Evolutionary conservation across 2,113 vertebrate genomes (phyloP).

Genomic region (Plotosus lineatus): DNA sequence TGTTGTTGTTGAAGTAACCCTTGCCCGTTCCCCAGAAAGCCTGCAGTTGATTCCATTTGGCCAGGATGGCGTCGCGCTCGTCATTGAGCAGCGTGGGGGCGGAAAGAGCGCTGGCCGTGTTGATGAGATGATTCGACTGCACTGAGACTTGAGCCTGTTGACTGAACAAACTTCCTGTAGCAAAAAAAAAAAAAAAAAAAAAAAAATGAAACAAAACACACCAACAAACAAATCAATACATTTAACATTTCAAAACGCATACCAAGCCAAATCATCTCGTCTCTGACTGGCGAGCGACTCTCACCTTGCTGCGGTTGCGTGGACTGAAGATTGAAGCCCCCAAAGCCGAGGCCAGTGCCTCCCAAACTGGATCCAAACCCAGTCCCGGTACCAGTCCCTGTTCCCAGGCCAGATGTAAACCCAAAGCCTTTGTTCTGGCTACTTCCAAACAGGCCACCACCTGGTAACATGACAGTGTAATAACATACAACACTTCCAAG

Average conservation of each 20-base stretch:
- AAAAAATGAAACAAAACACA: constrained; percentile 12
- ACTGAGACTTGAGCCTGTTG: constrained; percentile 80
- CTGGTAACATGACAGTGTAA: neutral
- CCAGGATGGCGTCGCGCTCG: constrained; percentile 92
- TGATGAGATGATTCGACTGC: constrained; percentile 91
- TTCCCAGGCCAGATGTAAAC: constrained; percentile 85
- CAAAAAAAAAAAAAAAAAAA: constrained; percentile 42
- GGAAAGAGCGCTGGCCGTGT: constrained; percentile 92
- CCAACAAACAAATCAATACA: too few relatives aligned
- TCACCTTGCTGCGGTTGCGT: constrained; percentile 74
- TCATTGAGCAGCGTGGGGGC: constrained; percentile 90
- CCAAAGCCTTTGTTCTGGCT: constrained; percentile 95
- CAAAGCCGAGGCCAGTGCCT: constrained; percentile 79
- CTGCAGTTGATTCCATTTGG: constrained; percentile 98
- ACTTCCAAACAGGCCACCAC: constrained; percentile 82
- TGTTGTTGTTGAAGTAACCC: constrained; percentile 91
- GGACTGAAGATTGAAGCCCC: constrained; percentile 85
- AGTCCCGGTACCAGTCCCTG: constrained; percentile 73
- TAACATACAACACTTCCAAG: neutral
- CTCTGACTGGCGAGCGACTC: neutral
- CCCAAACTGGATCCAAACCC: constrained; percentile 86
- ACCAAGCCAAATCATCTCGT: too few relatives aligned
- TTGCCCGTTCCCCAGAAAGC: constrained; percentile 98
- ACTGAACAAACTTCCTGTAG: constrained; percentile 81
- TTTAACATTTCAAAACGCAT: too few relatives aligned